Base-by-base conservation (phyloP, 2,888 invertebrate species). In the Paralinhomoeus sp. region DNA sequence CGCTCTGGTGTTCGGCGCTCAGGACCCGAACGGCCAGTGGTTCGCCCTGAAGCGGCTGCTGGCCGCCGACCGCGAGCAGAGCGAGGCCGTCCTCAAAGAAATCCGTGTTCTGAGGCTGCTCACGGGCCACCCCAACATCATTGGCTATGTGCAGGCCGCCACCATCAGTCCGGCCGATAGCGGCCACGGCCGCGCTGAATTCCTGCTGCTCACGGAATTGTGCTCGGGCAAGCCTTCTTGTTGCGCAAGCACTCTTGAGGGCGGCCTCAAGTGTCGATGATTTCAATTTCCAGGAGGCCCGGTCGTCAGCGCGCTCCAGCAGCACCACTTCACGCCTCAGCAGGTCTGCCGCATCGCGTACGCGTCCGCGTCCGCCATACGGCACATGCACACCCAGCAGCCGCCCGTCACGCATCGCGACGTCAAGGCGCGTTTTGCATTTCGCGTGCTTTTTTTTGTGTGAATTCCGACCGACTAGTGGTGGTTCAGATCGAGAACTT, bases 331-430 rank as follows among this genome's bases (percentile, higher is more conserved):
- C 35, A 53, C 58, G 3, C 54, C 60, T 45, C 60, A 63, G 40
- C 56, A 66, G 45, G 63, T 68, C 7, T 72, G 83, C 53, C 75
- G 75, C 60, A 75, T 91, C 50, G 82, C 87, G 65, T 87, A 87
- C 67, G 87, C 91, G 67, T 77, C 80, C 21, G 78, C 81, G 55
- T 73, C 73, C 51, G 83, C 89, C 34, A 80, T 93, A 15, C 77
- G 83, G 52, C 85, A 87, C 62, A 79, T 97, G 79, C 93, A 93
- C 62, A 73, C 72, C 36, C 83, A 83, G 65, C 72, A 72, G 39
- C 82, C 84, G 36, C 78, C 87, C n/a, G 78, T 93, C 48, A 77
- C 80, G 40, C 93, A 93, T 67, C 72, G 91, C 57, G 93, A 93
- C 71, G 75, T 93, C 57, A 93, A 93, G 71, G 75, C n/a, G n/a